Conservation (phyloP, 1,140 invertebrate genomes). For the Cephus cinctus region DNA sequence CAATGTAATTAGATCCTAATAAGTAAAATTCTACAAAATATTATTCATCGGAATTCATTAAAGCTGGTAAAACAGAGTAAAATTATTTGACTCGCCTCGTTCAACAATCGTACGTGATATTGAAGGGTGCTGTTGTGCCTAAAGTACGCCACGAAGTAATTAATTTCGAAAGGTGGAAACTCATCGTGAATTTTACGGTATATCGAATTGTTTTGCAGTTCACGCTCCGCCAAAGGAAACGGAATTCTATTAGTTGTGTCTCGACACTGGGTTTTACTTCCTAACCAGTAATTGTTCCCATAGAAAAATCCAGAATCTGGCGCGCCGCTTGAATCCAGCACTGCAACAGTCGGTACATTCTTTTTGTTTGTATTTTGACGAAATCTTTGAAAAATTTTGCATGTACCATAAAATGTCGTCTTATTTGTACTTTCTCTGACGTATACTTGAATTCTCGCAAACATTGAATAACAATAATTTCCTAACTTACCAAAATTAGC, state of each 20-base stretch:
- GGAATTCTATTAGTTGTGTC: conserved; percentile 31
- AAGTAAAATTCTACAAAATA: conserved; percentile 7
- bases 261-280: conserved; percentile 45
- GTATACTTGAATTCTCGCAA: not conserved
- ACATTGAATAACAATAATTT: not conserved
- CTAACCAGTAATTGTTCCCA: conserved; percentile 58
- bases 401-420: not conserved
- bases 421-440: not conserved
- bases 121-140: conserved; percentile 52
- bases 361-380: conserved; percentile 1
- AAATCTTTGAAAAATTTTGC: not conserved
- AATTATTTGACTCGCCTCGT: conserved; percentile 42
- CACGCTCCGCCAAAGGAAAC: conserved; percentile 25
- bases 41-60: not conserved
- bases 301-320: conserved; percentile 49
- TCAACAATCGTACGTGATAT: conserved; percentile 37
- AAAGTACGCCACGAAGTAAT: conserved; percentile 46
- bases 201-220: conserved; percentile 30
- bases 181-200: conserved; percentile 38
- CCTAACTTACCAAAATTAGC: not conserved
- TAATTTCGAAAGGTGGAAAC: conserved; percentile 45
- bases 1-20: conserved; percentile 40
- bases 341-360: too few species aligned
- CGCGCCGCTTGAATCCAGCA: conserved; percentile 54
- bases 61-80: not conserved